Evolutionary conservation across 2,888 invertebrate genomes (phyloP).

Genomic region (Orthonychiurus folsomi): DNA sequence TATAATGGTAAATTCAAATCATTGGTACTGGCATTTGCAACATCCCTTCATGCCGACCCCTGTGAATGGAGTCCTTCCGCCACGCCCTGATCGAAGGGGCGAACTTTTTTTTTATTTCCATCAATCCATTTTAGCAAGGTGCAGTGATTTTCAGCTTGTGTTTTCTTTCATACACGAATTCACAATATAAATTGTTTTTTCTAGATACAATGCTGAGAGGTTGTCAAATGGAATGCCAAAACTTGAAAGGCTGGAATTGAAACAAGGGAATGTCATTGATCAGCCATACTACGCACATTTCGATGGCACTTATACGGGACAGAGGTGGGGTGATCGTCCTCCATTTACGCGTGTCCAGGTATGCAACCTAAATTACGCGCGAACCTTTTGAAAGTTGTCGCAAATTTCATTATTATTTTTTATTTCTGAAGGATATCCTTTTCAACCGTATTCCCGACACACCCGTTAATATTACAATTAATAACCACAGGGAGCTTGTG

Average conservation of each 20-base stretch:
- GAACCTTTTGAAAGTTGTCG: not conserved
- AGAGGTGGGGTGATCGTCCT: constrained; percentile 6
- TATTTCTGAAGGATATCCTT: constrained; percentile 8
- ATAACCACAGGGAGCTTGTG: no score
- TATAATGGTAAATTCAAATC: constrained; percentile 8
- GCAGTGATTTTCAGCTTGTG: constrained; percentile 11
- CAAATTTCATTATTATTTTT: not conserved
- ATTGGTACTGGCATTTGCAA: constrained; percentile 15
- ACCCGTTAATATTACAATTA: constrained; percentile 7
- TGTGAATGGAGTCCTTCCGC: not conserved
- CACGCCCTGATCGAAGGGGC: not conserved
- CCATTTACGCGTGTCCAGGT: not conserved
- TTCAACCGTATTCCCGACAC: constrained; percentile 10
- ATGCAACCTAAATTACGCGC: not conserved
- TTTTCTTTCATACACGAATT: constrained; percentile 6
- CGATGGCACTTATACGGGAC: constrained; percentile 6
- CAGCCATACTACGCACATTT: constrained; percentile 9
- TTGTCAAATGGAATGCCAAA: not conserved
- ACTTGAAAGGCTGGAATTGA: not conserved
- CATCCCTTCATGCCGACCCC: constrained; percentile 11
- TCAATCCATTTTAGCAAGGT: not conserved
- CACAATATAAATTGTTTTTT: not conserved
- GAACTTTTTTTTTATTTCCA: constrained; percentile 5
- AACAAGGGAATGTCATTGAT: not conserved
- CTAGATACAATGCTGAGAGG: constrained; percentile 3